Evolutionary conservation across 1,140 invertebrate species (phyloP).

Genomic region (Tribolium castaneum): DNA sequence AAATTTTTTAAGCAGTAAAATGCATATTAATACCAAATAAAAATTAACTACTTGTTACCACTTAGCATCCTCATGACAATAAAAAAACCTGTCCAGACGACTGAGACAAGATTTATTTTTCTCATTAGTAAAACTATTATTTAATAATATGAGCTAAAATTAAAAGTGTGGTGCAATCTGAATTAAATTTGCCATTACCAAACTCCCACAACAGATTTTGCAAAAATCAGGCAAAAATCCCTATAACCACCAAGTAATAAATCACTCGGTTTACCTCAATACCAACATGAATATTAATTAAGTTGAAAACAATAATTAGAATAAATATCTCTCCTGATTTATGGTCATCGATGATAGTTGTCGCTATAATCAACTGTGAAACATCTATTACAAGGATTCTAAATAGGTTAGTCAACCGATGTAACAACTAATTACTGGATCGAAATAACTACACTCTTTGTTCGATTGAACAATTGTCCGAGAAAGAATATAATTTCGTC

Average conservation of each 20-base stretch:
- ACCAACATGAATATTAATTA: neutral
- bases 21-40: too few species aligned
- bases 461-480: neutral
- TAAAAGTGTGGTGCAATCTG: too few species aligned
- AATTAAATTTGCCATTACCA: too few species aligned
- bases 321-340: neutral
- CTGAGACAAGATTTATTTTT: too few species aligned
- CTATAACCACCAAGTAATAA: neutral
- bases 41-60: too few species aligned
- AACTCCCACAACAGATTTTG: too few species aligned
- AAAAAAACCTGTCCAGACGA: too few species aligned
- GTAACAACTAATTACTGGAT: neutral
- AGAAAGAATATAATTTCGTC: neutral
- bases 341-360: neutral
- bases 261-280: neutral
- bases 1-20: too few species aligned
- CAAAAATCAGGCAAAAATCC: too few species aligned
- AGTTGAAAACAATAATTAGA: neutral
- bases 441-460: conserved; percentile 16
- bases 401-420: neutral
- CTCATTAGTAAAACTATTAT: too few species aligned
- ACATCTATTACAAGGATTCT: neutral
- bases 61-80: too few species aligned
- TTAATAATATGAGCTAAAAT: too few species aligned
- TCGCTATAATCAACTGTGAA: neutral